A percentile compares a stretch with the other conserved stretches of the same genome.
Evolutionary conservation across 2,888 invertebrate species (phyloP).

Genomic region (Andrena camellia): DNA sequence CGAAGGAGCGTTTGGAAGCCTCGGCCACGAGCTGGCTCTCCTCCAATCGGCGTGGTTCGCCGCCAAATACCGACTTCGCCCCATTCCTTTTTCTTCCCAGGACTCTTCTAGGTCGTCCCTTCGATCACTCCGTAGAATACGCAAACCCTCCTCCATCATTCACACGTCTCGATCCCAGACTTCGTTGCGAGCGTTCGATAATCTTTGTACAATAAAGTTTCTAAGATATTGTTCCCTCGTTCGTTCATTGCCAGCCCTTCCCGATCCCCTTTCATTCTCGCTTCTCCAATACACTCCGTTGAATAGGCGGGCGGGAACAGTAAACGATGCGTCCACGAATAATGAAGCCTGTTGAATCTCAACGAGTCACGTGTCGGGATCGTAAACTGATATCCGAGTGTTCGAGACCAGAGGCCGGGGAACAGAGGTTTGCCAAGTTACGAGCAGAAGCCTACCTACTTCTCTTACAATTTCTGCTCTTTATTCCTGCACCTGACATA

Average conservation of each 20-base stretch:
- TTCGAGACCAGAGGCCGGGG: background rate
- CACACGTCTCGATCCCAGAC: conserved; percentile 31
- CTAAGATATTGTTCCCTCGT: conserved; percentile 38
- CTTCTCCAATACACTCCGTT: background rate
- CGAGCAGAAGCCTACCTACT: no score
- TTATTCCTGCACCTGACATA: no score
- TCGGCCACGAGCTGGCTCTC: conserved; percentile 60
- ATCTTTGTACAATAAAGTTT: conserved; percentile 71
- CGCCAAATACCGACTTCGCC: conserved; percentile 55
- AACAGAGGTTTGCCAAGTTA: background rate
- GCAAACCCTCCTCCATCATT: conserved; percentile 42
- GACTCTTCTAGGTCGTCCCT: conserved; percentile 31
- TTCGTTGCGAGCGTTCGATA: conserved; percentile 45
- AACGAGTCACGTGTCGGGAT: background rate
- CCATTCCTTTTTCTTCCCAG: conserved; percentile 33
- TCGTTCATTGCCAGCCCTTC: background rate
- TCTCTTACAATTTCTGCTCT: no score
- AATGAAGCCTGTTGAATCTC: conserved; percentile 8
- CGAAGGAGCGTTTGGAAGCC: conserved; percentile 59
- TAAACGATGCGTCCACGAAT: background rate
- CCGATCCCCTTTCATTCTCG: background rate
- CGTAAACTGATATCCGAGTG: background rate
- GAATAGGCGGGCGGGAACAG: background rate
- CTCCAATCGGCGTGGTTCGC: conserved; percentile 67
- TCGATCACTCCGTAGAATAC: conserved; percentile 17